Evolutionary conservation across 2,797 vertebrate species (phyloP).

Genomic region (Lepus oiostolus): DNA sequence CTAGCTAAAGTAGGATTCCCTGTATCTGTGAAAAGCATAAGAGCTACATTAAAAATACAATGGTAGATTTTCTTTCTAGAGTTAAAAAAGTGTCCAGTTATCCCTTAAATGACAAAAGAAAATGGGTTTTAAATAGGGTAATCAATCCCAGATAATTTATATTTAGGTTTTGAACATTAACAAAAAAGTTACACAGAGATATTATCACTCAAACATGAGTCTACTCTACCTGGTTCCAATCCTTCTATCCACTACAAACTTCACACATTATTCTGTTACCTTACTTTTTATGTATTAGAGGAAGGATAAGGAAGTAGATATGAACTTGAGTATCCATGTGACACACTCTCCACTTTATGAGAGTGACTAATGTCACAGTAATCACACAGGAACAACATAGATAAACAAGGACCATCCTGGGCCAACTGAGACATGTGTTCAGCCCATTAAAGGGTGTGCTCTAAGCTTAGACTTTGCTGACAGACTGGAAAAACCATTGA

Average conservation of each 20-base stretch:
- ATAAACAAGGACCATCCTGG: neutral
- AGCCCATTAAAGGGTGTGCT: neutral
- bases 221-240: neutral
- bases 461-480: neutral
- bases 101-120: slow-evolving; percentile 42
- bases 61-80: neutral
- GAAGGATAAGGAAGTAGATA: neutral
- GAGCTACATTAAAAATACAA: neutral
- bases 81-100: neutral
- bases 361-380: neutral
- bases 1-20: neutral
- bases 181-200: neutral
- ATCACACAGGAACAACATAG: neutral
- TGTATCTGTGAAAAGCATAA: slow-evolving; percentile 4
- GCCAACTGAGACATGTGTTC: neutral
- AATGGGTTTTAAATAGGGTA: slow-evolving; percentile 32
- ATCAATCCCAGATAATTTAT: slow-evolving; percentile 27
- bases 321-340: neutral
- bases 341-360: neutral
- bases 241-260: neutral
- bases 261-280: neutral
- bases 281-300: neutral
- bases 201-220: neutral
- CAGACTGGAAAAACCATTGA: neutral
- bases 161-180: slow-evolving; percentile 27